Base-by-base conservation (phyloP, 2,888 invertebrate genomes). In the Megaustenia siamemsis region DNA sequence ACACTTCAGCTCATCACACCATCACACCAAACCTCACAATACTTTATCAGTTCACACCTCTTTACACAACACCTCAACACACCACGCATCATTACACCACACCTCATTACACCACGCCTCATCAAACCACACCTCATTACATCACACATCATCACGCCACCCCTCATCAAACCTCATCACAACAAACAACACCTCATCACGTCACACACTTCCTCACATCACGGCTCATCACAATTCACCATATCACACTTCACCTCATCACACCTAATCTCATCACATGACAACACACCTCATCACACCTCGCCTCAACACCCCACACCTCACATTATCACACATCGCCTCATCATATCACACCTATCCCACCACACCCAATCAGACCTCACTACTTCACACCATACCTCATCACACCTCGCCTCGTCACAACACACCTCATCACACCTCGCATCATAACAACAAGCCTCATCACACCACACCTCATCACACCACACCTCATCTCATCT, bases 221-320 rank as follows among this genome's bases (percentile, higher is more conserved):
- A 1, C 60, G 73, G 71, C 40, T 82, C 71, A 49, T 49, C 69
- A 68, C 6, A 3, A 35, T 73, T 56, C 75, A 43, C 45, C 75
- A 60, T 60, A 38, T 63, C 75, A 75, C 82, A 60, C 43, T 75
- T 75, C 69, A 15, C 56, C 75, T 63, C 75, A 75, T 73, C 66
- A 10, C 60, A 28, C 40, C 43, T 56, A 43, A 43, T 28, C 49
- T 28, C 69, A 45, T 75, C 82, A 63, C 56, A 60, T 71, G 40
- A 24, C 75, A 73, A 75, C 60, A 69, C 82, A 63, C 60, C 56
- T 76, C 76, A 28, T 75, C 75, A 75, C 56, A 60, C 75, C 76
- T 24, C 60, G 15, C 60, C 60, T 60, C 24, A 18, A 6, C 60
- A 24, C 60, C 6, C 60, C n/a, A 49, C 49, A 49, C 49, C 49